Evolutionary conservation across 2,113 vertebrate genomes (phyloP).

Genomic region (Carollia perspicillata): DNA sequence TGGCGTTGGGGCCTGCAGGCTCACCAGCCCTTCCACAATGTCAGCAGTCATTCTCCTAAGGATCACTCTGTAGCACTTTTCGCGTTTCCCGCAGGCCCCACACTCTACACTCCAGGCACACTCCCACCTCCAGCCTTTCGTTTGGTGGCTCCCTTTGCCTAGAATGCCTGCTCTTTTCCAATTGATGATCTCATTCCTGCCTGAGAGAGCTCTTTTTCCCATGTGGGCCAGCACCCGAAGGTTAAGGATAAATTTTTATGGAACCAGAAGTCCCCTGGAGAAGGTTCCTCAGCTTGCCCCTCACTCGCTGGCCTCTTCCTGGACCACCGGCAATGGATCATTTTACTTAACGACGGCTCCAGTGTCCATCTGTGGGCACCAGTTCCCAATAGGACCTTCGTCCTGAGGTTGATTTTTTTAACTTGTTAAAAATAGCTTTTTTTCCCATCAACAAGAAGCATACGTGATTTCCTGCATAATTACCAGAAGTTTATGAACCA

Average conservation of each 20-base stretch:
- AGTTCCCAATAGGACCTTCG: neutral
- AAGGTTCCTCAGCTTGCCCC: neutral
- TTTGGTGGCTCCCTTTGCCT: neutral
- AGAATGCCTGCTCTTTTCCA: neutral
- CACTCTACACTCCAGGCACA: too few relatives aligned
- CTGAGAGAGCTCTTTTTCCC: neutral
- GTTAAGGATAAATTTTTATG: neutral
- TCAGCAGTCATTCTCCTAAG: neutral
- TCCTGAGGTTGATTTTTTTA: neutral
- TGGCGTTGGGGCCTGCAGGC: neutral
- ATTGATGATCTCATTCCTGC: neutral
- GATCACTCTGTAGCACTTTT: fast-evolving
- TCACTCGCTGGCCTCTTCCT: neutral
- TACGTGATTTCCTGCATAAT: neutral
- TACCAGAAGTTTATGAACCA: neutral
- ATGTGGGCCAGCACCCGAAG: neutral
- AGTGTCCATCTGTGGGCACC: neutral
- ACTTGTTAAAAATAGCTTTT: slow-evolving; percentile 9
- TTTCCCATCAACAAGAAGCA: neutral
- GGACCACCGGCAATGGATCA: neutral
- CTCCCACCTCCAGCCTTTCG: neutral
- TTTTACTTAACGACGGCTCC: neutral
- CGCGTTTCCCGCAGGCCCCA: neutral
- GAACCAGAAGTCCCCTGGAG: neutral
- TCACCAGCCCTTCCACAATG: neutral